Evolutionary conservation across 2,113 vertebrate genomes (phyloP), one percentile per base, ranked within the genome.

Genomic region (Carettochelys insculpta): DNA sequence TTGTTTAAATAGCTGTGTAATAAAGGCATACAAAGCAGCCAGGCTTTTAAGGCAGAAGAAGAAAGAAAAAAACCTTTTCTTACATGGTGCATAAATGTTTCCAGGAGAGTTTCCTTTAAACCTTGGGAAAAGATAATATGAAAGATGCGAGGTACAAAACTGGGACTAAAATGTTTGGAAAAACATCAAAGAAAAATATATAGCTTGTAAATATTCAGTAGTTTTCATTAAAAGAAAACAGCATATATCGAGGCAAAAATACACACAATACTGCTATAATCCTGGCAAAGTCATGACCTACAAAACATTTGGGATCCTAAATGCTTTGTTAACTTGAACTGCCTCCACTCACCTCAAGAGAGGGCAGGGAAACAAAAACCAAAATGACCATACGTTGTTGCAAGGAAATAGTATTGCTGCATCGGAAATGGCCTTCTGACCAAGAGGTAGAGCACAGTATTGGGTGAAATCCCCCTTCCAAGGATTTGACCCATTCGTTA

Each of bases 101-200:
- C 29, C 80, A 34, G 11, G 71, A 20, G 7, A 16, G 6, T 25
- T 52, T 54, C 77, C 81, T 38, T 71, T 51, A 25, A 22, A 79
- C 4, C 2, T 1, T 6, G 3, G 17, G 34, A 2, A n/a, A 65
- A 65, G 61, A 65, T 17, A 65, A 65, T n/a, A 65, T 11, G 61
- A 65, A n/a, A 20, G 34, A 86, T 82, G 9, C 34, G 2, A 88
- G 22, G 85, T 38, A 54, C 9, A 65, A 65, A 81, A 53, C 1
- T 43, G 38, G 83, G 8, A 9, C 5, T 53, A 86, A 51, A 75
- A 79, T 22, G 16, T 50, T 8, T 53, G 45, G n/a, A 11, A 65
- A 38, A n/a, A 38, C 34, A 20, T 91, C 43, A 11, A 52, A 27
- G 84, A 65, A 41, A 94, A 91, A 79, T 8, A 47, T 82, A 41